Conservation (phyloP, 2,888 invertebrate species). For the Rhorus exstirpatorius region DNA sequence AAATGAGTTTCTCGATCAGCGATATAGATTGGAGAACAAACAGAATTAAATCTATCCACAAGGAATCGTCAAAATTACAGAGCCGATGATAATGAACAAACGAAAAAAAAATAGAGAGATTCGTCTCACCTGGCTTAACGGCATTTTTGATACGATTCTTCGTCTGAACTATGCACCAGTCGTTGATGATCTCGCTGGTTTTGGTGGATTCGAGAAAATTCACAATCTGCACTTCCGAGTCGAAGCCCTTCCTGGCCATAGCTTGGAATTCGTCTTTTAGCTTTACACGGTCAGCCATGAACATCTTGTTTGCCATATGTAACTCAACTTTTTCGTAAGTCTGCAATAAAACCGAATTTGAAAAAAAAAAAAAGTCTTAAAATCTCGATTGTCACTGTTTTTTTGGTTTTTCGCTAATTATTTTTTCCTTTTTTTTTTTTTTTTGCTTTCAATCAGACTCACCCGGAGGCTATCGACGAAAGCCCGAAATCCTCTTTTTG, state of each 20-base stretch:
- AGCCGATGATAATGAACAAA: background rate
- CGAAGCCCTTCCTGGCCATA: conserved; percentile 89
- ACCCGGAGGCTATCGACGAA: conserved; percentile 78
- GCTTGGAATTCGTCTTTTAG: conserved; percentile 87
- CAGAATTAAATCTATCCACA: background rate
- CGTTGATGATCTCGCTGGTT: conserved; percentile 89
- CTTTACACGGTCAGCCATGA: conserved; percentile 87
- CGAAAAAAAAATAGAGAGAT: conserved; percentile 2
- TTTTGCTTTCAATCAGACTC: conserved; percentile 50
- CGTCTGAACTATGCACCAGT: conserved; percentile 93
- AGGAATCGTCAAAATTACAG: background rate
- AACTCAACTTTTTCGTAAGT: conserved; percentile 88
- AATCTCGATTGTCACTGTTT: background rate
- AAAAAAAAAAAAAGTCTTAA: background rate
- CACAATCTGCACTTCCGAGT: conserved; percentile 89
- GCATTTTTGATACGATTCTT: conserved; percentile 93
- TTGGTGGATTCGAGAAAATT: conserved; percentile 88
- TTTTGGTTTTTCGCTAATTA: background rate
- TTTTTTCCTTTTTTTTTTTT: background rate
- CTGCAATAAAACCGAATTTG: conserved; percentile 73
- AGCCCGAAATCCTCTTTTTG: conserved; percentile 73
- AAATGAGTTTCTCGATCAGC: background rate
- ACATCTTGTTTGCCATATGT: conserved; percentile 92
- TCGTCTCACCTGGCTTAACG: conserved; percentile 87
- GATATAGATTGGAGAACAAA: background rate